Evolutionary conservation across 1,140 invertebrate genomes (phyloP).

Genomic region (Panonychus citri): DNA sequence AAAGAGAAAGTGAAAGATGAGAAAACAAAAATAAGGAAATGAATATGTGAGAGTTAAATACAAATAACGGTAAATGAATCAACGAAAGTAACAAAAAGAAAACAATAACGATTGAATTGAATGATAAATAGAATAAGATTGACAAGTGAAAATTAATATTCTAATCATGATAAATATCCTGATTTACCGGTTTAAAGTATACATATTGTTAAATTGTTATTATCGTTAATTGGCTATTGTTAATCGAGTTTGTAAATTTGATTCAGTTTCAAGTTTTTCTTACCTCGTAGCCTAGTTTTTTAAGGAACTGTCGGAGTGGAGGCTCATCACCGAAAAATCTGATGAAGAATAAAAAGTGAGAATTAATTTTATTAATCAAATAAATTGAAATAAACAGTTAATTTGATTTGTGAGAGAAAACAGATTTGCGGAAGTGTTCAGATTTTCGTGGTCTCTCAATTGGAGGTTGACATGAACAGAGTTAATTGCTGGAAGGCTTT

Average conservation of each 20-base stretch:
- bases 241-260: background rate
- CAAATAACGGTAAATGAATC: no score
- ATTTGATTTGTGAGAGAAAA: background rate
- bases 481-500: background rate
- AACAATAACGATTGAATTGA: no score
- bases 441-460: background rate
- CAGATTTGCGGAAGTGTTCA: background rate
- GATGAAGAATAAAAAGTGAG: constrained; percentile 26
- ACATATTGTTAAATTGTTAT: no score
- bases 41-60: no score
- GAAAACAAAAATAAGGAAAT: constrained; percentile 5
- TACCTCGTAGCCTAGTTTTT: constrained; percentile 80
- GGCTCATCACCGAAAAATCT: constrained; percentile 87
- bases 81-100: background rate
- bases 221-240: no score
- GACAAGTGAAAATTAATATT: no score
- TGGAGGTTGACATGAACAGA: background rate
- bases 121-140: no score
- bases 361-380: no score
- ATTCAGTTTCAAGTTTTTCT: no score
- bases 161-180: no score
- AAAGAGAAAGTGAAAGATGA: background rate
- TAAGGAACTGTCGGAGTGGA: constrained; percentile 60
- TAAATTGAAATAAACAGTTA: no score
- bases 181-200: no score